Base-by-base conservation (phyloP, 2,797 vertebrate species). In the Todus mexicanus region DNA sequence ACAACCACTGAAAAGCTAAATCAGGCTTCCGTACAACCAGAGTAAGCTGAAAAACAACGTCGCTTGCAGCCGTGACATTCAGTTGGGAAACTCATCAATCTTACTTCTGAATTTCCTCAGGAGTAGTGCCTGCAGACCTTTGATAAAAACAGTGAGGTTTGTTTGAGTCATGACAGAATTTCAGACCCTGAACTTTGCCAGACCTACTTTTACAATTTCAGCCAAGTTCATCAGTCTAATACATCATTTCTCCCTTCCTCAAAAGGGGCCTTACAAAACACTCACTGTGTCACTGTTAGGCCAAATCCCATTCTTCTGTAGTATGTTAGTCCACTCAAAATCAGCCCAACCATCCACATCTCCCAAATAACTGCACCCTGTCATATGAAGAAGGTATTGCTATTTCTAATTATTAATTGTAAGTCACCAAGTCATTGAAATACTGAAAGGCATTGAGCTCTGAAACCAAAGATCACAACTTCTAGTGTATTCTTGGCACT, bases 351-450 rank as follows among this genome's bases (percentile, higher is more conserved):
- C 14, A 69, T 25, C 11, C 17, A 45, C 15, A 31, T 33, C 16
- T 74, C n/a, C 35, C 42, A 71, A 51, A 72, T 26, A 84, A 72
- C 6, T 0, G 0, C 45, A 64, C 2, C 25, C n/a, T 45, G 12
- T 10, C 42, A 54, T 5, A 69, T 25, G n/a, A n/a, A n/a, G n/a
- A n/a, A n/a, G n/a, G n/a, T n/a, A n/a, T n/a, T n/a, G n/a, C n/a
- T n/a, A n/a, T n/a, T n/a, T n/a, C n/a, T n/a, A n/a, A n/a, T n/a
- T n/a, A n/a, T n/a, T n/a, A n/a, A n/a, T n/a, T n/a, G n/a, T n/a
- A n/a, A n/a, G n/a, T 29, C 26, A 69, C 5, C 0, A 0, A 60
- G 9, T 64, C 16, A 45, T 2, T 54, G 57, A 74, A 85, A 68
- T 60, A 60, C 12, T 29, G 35, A 42, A 86, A 65, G 21, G 20